Evolutionary conservation across 2,797 vertebrate genomes (phyloP).

Genomic region (Lemur catta): DNA sequence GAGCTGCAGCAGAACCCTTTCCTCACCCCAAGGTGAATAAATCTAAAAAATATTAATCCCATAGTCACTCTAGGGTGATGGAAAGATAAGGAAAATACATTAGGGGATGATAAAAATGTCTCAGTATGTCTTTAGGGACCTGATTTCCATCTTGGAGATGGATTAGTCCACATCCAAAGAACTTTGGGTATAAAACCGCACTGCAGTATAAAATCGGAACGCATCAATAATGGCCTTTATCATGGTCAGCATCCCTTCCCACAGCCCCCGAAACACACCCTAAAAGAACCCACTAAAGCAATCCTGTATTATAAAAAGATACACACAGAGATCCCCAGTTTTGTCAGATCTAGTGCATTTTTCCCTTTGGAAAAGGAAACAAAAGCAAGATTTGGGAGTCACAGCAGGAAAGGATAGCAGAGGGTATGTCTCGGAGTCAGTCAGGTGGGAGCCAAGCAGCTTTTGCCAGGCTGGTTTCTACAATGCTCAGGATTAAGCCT

Average conservation of each 20-base stretch:
- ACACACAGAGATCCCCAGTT: not conserved
- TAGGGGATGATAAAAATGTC: slow-evolving; percentile 4
- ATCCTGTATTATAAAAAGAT: not conserved
- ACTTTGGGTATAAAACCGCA: not conserved
- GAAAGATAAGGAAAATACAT: not conserved
- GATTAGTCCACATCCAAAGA: not conserved
- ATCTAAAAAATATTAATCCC: not conserved
- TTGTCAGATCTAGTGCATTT: not conserved
- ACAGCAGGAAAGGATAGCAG: not conserved
- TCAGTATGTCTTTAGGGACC: not conserved
- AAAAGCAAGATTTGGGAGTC: slow-evolving; percentile 14
- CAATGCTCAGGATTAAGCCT: not conserved
- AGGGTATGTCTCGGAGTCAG: not conserved
- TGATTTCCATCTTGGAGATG: not conserved
- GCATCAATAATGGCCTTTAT: not conserved
- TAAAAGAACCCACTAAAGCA: not conserved
- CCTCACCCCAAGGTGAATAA: not conserved
- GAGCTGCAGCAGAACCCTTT: not conserved
- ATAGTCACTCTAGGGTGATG: not conserved
- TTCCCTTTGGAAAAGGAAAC: not conserved
- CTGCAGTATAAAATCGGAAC: not conserved
- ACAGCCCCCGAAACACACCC: not conserved
- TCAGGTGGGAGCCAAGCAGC: not conserved
- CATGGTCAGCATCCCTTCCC: not conserved
- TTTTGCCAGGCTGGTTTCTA: not conserved